Base-by-base conservation (phyloP, 2,113 vertebrate species). In the Triplophysa rosa region DNA sequence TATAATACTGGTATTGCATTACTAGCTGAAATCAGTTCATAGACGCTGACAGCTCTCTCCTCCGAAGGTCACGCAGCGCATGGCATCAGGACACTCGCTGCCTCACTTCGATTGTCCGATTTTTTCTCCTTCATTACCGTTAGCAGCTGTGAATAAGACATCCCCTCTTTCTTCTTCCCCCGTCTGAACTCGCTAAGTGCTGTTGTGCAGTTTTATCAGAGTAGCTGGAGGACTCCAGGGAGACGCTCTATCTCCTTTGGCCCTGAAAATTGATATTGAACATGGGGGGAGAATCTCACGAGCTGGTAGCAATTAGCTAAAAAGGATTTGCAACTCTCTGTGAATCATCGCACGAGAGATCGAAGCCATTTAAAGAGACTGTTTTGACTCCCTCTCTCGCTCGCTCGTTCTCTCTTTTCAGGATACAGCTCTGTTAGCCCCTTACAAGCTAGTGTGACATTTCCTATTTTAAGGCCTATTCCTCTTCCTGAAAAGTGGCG, bases 201-300 rank as follows among this genome's bases (percentile, higher is more conserved):
- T 94, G 93, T 92, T 93, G 93, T 91, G 93, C 91, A 92, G 93
- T 92, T 93, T 94, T 93, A 94, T 93, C 91, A 61, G 93, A 91
- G 94, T 94, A 90, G 89, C 95, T 94, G 91, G 90, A 67, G 86
- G 92, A 89, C 96, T 96, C 95, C 17, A 84, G 97, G 95, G 96
- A 95, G 88, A 88, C 67, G 92, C 84, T 88, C 92, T 94, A 93
- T 95, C 95, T 95, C 95, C 85, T 92, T 90, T 93, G 92, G 93
- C 91, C 94, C 88, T 96, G 95, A 96, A 98, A 99, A 99, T 98
- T 98, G 96, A 98, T 98, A 98, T 98, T 98, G 96, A 97, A 97
- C 95, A 96, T 89, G 91, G 94, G 88, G 87, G 73, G 87, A 92
- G 89, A 95, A 92, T 95, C 95, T 95, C 95, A 93, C 93, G 94